Evolutionary conservation across 1,140 invertebrate species (phyloP), one percentile per base, ranked within the genome.

Genomic region (Formica exsecta): DNA sequence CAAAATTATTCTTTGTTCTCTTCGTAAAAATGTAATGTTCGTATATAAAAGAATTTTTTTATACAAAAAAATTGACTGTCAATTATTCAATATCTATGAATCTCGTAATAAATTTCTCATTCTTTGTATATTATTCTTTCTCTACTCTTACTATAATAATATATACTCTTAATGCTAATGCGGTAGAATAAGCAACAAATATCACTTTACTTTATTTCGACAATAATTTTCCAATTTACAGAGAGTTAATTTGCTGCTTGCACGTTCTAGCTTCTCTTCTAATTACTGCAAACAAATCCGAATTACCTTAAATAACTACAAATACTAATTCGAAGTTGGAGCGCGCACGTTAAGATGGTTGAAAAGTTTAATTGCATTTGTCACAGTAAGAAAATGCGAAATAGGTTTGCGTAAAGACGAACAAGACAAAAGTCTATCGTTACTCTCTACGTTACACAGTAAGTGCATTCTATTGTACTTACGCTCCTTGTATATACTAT

Each of bases 301-400:
- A 48, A 25, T 59, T 73, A 48, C 36, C 79, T 38, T 61, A 74
- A 83, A 61, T 25, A 54, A 61, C 76, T 66, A 25, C 51, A 38
- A 61, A 59, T 41, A 48, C 54, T 74, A 83, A 83, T 74, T 83
- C 66, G n/a, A 74, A 83, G 38, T 83, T 83, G 54, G 54, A 73
- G 19, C 25, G 68, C 41, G 38, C 54, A 36, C 16, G 13, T 44
- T 73, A 74, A 83, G 68, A 83, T 8, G 44, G 19, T 32, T 83
- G 68, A 83, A 83, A 83, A 83, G 68, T 83, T 83, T 73, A 83
- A 83, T 83, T 83, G 41, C 54, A 29, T 83, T 83, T 83, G 79
- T 83, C 79, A 61, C 68, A 22, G 68, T 61, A 62, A 41, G 59
- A 51, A 32, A 54, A 54, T 32, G 0, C 16, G 48, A 74, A 61